phyloP scores from a whole-genome alignment of 2,797 vertebrate species.

The Melopsittacus undulatus region DNA sequence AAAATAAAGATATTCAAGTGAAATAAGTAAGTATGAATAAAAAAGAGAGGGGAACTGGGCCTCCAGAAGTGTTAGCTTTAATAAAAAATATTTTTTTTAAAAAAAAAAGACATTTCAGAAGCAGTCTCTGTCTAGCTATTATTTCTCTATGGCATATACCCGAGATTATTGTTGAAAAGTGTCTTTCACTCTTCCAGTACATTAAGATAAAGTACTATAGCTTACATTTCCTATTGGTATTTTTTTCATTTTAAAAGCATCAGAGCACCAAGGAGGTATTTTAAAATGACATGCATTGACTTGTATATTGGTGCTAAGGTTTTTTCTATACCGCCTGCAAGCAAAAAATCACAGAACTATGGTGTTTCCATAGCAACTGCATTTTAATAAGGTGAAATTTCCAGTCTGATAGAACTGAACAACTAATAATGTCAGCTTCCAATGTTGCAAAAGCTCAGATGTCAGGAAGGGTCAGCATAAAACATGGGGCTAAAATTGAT shows the following conservation, averaged over 20 bases:
- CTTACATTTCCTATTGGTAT: constrained; percentile 15
- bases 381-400: constrained; percentile 76
- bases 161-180: constrained; percentile 9
- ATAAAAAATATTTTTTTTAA: not conserved
- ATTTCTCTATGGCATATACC: not conserved
- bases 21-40: not conserved
- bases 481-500: constrained; percentile 13
- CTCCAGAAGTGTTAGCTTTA: not conserved
- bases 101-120: not conserved
- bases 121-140: not conserved
- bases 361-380: constrained; percentile 76
- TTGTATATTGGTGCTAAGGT: constrained; percentile 47
- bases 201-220: constrained; percentile 35
- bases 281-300: constrained; percentile 49
- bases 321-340: constrained; percentile 51
- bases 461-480: constrained; percentile 55
- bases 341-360: constrained; percentile 70
- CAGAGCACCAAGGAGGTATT: constrained; percentile 29
- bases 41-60: not conserved
- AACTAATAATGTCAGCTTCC: constrained; percentile 68
- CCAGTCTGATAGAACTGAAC: constrained; percentile 70
- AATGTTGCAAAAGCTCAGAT: constrained; percentile 42
- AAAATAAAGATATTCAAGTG: constrained; percentile 4
- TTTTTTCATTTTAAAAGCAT: constrained; percentile 60
- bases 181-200: constrained; percentile 4